A percentile compares a stretch with the other conserved stretches of the same genome.
These are phyloP conservation scores for Cataglyphis rosenhaueri DNA, from an alignment of 2,888 invertebrate genomes.

Conservation along the genomic window DNA sequence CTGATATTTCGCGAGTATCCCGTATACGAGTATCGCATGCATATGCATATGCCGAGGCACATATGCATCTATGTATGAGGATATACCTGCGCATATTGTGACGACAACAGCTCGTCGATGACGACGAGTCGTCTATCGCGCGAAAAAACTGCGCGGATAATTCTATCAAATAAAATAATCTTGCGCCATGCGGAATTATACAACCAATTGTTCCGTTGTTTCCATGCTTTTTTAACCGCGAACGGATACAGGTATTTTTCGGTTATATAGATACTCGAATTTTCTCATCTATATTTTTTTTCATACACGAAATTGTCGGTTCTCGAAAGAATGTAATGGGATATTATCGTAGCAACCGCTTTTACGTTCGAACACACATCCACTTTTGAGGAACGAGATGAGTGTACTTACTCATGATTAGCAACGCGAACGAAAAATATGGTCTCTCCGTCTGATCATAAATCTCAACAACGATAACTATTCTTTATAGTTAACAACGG, in stretches of 20 bases:
- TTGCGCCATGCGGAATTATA: conserved; percentile 28
- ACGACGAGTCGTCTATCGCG: conserved; percentile 17
- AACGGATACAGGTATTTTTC: conserved; percentile 8
- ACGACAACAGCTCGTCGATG: conserved; percentile 32
- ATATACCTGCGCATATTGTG: conserved; percentile 43
- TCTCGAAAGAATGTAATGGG: conserved; percentile 31
- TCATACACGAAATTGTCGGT: conserved; percentile 1
- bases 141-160: conserved; percentile 7
- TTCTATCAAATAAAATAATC: conserved; percentile 39
- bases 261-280: background rate
- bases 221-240: background rate
- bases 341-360: conserved; percentile 2
- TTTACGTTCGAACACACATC: background rate
- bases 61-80: conserved; percentile 65
- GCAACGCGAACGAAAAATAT: conserved; percentile 19
- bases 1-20: conserved; percentile 1
- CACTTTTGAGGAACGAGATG: conserved; percentile 7
- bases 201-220: conserved; percentile 27
- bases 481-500: conserved; percentile 33
- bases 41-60: conserved; percentile 66
- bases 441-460: background rate
- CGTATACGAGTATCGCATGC: conserved; percentile 32
- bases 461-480: conserved; percentile 34
- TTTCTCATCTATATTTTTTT: conserved; percentile 16
- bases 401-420: conserved; percentile 31